Conservation (phyloP, 1,140 invertebrate species). For the Phocides pigmalion region DNA sequence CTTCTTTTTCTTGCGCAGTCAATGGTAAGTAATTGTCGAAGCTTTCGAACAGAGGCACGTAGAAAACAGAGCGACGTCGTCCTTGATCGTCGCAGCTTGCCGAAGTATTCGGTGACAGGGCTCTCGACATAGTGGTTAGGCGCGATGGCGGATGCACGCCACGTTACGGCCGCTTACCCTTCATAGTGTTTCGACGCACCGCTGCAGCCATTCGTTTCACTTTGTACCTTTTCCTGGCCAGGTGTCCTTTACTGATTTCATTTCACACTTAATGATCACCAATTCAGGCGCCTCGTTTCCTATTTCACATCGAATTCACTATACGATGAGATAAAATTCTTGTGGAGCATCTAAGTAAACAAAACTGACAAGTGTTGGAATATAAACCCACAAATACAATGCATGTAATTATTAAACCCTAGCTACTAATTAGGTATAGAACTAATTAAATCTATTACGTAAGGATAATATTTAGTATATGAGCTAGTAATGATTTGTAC, state of each 20-base stretch:
- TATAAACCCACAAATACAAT: slow-evolving; percentile 19
- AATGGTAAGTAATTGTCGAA: slow-evolving; percentile 81
- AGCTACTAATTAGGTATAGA: not conserved
- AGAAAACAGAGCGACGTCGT: slow-evolving; percentile 85
- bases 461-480: slow-evolving; percentile 7
- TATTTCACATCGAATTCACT: not conserved
- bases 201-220: slow-evolving; percentile 62
- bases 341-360: slow-evolving; percentile 2
- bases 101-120: slow-evolving; percentile 57
- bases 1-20: slow-evolving; percentile 73
- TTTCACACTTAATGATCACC: slow-evolving; percentile 47
- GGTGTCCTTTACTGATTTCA: slow-evolving; percentile 43
- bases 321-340: not conserved
- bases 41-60: slow-evolving; percentile 84
- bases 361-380: slow-evolving; percentile 9
- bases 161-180: slow-evolving; percentile 60
- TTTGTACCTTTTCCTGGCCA: slow-evolving; percentile 48
- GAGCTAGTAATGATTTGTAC: too few relatives aligned
- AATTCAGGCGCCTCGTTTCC: slow-evolving; percentile 16
- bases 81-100: slow-evolving; percentile 70
- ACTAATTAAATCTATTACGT: not conserved
- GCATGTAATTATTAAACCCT: not conserved
- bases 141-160: slow-evolving; percentile 65
- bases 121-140: slow-evolving; percentile 61
- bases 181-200: slow-evolving; percentile 55